A percentile compares a stretch with the other conserved stretches of the same genome.
Conservation (phyloP, 2,113 vertebrate species). For the Lophius piscatorius region DNA sequence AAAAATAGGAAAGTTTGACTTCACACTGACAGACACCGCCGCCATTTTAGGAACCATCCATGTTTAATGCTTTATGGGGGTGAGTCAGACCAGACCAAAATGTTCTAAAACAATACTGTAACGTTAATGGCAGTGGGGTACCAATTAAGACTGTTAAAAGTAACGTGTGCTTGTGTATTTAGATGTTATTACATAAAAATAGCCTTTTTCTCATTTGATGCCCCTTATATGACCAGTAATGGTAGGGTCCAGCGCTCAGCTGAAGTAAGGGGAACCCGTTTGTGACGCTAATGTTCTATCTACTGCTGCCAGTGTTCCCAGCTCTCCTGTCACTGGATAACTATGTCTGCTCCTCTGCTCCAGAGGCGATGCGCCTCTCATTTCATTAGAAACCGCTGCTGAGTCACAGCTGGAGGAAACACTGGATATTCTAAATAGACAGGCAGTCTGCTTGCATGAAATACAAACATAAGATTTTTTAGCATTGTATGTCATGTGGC, state of each 20-base stretch:
- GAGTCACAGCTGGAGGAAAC: neutral
- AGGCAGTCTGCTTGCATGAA: neutral
- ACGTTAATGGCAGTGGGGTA: neutral
- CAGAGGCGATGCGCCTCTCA: neutral
- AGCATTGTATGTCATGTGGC: neutral
- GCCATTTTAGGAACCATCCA: slow-evolving; percentile 79
- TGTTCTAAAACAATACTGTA: neutral
- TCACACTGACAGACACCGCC: slow-evolving; percentile 69
- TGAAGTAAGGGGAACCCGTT: slow-evolving; percentile 76
- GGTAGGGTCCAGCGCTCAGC: slow-evolving; percentile 71
- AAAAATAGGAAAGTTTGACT: slow-evolving; percentile 80
- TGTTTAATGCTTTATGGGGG: slow-evolving; percentile 1
- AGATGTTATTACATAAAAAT: rapidly evolving
- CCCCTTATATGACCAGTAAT: slow-evolving; percentile 18
- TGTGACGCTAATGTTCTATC: slow-evolving; percentile 68
- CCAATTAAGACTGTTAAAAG: rapidly evolving
- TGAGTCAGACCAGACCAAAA: neutral
- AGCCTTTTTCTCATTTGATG: neutral
- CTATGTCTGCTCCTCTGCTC: neutral
- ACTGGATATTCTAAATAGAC: neutral
- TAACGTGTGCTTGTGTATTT: neutral
- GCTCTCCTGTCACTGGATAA: neutral
- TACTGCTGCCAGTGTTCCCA: neutral
- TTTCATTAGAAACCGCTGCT: neutral
- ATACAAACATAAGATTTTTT: too few species aligned